Evolutionary conservation across 2,113 vertebrate genomes (phyloP), one percentile per base, ranked within the genome.

Genomic region (Ranitomeya variabilis): DNA sequence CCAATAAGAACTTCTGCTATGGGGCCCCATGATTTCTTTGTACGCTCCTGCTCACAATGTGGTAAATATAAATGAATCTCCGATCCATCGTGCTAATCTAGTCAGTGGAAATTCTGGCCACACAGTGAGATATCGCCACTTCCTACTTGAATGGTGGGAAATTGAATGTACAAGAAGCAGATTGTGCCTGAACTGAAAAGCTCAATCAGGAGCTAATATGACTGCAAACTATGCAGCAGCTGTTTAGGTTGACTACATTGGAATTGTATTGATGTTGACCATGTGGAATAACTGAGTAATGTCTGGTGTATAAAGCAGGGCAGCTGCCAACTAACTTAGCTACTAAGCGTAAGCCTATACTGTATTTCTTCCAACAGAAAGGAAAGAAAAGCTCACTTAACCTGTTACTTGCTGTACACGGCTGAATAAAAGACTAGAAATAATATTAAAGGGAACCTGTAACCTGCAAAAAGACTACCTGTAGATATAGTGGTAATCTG

Each of bases 261-360:
- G 37, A 74, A 74, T 74, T 45, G 15, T 74, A 16, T 45, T 45
- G 71, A 37, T 74, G 71, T 74, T 74, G 31, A 51, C 71, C 37
- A 51, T 74, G 71, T 45, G 71, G 71, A 74, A 74, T 74, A 74
- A 51, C 71, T 74, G 14, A 74, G 71, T 74, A 74, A 74, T 45
- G 71, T 74, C 71, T 74, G 71, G 31, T 74, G 71, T 19, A 74
- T 45, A 45, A 74, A 74, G 14, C 71, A 18, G 71, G 37, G 71
- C 71, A 45, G 71, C 71, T 74, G 71, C 71, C 71, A 74, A 74
- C 71, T 51, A 45, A 37, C 37, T 74, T 45, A 37, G 69, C 69
- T 31, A 51, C 71, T 74, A 37, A 19, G 7, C 4, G 31, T 74
- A 74, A 45, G 31, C 37, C 37, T 74, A 9, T 74, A 37, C 31